phyloP scores from a whole-genome alignment of 2,113 vertebrate species.

The Mobula birostris region DNA sequence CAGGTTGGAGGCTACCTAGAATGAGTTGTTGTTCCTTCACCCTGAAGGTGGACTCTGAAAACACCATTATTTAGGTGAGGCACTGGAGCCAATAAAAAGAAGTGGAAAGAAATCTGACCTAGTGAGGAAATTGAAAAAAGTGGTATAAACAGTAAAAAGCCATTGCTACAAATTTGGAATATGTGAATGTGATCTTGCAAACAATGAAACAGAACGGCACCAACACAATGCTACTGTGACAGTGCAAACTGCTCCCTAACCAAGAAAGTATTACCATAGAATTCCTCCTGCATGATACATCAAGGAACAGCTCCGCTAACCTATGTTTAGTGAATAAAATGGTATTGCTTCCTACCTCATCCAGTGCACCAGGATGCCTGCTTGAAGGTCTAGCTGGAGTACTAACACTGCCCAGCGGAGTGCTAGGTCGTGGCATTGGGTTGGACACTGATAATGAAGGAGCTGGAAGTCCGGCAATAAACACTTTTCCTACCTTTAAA shows the following conservation, averaged over 20 bases:
- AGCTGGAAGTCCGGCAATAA: conserved; percentile 76
- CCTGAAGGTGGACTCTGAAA: background rate
- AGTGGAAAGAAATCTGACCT: background rate
- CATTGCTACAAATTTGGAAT: too few species aligned
- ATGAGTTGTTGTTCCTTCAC: too few species aligned
- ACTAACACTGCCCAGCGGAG: conserved; percentile 67
- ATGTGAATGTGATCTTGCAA: too few species aligned
- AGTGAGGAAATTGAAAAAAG: background rate
- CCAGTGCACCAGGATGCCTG: conserved; percentile 72
- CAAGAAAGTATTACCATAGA: background rate
- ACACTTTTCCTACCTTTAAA: conserved; percentile 85
- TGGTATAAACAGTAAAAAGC: background rate
- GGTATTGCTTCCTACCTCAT: conserved; percentile 64
- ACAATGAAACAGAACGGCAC: too few species aligned
- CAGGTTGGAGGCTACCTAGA: too few species aligned
- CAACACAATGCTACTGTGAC: background rate
- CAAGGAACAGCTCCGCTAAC: background rate
- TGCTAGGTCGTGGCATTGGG: conserved; percentile 65
- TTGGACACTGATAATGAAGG: conserved; percentile 70
- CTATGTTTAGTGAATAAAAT: background rate
- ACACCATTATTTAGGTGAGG: background rate
- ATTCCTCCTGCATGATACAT: background rate
- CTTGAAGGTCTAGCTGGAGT: conserved; percentile 71
- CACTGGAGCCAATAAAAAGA: background rate
- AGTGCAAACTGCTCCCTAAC: background rate